Percentiles rank a stretch among this genome's conserved stretches.
Evolutionary conservation across 2,888 invertebrate species (phyloP).

Genomic region (Cantharis nigra): DNA sequence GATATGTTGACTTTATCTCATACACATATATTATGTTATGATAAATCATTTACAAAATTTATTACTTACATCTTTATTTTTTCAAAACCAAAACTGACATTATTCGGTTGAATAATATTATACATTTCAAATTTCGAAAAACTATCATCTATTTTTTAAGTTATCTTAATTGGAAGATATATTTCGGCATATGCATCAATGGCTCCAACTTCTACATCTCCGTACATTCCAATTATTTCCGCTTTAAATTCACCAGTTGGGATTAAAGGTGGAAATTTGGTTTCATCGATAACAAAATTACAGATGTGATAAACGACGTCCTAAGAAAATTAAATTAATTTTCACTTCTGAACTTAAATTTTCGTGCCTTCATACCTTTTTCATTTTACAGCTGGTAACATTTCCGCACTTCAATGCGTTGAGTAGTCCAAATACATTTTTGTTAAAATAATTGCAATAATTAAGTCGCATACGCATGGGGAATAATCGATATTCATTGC

Average conservation of each 20-base stretch:
- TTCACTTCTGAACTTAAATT: too few species aligned
- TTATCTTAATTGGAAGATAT: background rate
- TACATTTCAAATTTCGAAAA: too few species aligned
- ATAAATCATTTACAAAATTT: too few species aligned
- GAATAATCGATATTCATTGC: background rate
- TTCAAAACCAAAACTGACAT: too few species aligned
- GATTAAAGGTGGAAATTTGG: background rate
- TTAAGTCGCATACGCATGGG: background rate
- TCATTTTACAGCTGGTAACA: background rate
- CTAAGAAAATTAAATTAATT: background rate
- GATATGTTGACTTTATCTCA: too few species aligned
- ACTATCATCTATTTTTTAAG: background rate
- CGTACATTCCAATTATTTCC: background rate
- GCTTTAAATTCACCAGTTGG: background rate
- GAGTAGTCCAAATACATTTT: background rate
- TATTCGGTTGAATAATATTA: too few species aligned
- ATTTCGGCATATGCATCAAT: background rate
- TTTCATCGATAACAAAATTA: background rate
- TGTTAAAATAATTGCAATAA: background rate
- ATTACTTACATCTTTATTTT: too few species aligned
- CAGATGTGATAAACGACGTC: background rate
- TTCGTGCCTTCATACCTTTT: background rate
- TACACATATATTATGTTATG: too few species aligned
- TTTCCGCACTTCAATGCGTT: background rate
- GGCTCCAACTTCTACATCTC: background rate